Evolutionary conservation across 23 tunicate genomes (phyloP).

Genomic region (Aplidium turbinatum): DNA sequence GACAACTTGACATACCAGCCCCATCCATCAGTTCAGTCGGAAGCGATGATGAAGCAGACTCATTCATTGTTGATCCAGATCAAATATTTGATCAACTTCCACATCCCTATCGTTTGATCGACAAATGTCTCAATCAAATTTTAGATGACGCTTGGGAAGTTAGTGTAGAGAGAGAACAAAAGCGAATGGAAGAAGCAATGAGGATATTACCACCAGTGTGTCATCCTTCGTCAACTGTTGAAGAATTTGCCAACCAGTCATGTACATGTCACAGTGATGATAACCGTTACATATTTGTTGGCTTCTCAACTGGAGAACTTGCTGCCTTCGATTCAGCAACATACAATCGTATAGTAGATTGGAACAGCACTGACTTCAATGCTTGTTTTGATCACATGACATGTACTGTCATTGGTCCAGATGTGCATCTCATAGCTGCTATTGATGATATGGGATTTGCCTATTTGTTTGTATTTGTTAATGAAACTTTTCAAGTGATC

Average conservation of each 20-base stretch:
- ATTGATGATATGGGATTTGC: slow-evolving; percentile 96
- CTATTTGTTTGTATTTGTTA: slow-evolving; percentile 39
- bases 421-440: slow-evolving; percentile 39
- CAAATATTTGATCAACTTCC: slow-evolving; percentile 82
- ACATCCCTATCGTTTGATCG: slow-evolving; percentile 80
- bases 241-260: slow-evolving; percentile 29
- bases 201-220: slow-evolving; percentile 55
- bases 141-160: slow-evolving; percentile 75
- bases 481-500: slow-evolving; percentile 45
- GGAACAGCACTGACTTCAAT: slow-evolving; percentile 35
- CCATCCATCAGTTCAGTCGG: slow-evolving; percentile 72
- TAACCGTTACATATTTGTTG: slow-evolving; percentile 48
- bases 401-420: slow-evolving; percentile 35
- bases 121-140: slow-evolving; percentile 42
- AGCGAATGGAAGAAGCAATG: slow-evolving; percentile 51
- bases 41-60: slow-evolving; percentile 68
- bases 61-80: slow-evolving; percentile 70
- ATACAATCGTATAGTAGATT: slow-evolving; percentile 33
- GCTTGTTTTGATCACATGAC: slow-evolving; percentile 47
- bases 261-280: slow-evolving; percentile 40
- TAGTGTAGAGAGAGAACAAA: slow-evolving; percentile 42
- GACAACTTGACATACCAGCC: slow-evolving; percentile 78
- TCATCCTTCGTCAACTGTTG: slow-evolving; percentile 36
- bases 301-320: slow-evolving; percentile 31
- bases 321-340: slow-evolving; percentile 46